A percentile compares a stretch with the other conserved stretches of the same genome.
Evolutionary conservation across 2,113 vertebrate genomes (phyloP).

Genomic region (Calidris pygmaea): DNA sequence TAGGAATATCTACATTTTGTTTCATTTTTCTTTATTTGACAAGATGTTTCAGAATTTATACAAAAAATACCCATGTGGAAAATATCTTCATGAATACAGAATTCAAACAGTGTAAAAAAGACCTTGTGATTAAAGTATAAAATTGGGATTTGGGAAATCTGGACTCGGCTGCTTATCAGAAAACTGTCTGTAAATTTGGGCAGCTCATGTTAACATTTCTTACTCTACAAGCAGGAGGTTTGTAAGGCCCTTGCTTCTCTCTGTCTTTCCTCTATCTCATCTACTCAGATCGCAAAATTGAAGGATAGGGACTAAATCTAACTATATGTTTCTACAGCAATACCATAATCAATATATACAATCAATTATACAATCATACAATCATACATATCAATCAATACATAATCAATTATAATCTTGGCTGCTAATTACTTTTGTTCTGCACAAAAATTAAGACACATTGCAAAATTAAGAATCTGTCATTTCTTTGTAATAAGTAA

Average conservation of each 20-base stretch:
- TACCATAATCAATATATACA: not conserved
- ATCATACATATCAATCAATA: too few species aligned
- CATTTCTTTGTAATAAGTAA: not conserved
- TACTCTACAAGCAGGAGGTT: not conserved
- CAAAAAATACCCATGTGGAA: not conserved
- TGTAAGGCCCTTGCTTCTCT: not conserved
- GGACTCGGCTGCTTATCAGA: not conserved
- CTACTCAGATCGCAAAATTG: not conserved
- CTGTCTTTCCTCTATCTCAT: not conserved
- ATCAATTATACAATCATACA: too few species aligned
- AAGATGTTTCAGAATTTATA: not conserved
- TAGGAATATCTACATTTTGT: not conserved
- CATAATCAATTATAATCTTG: not conserved
- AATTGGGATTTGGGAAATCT: not conserved
- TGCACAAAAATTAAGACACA: not conserved
- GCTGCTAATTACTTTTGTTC: not conserved
- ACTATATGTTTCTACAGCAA: not conserved
- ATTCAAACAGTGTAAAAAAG: not conserved
- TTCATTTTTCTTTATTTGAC: not conserved
- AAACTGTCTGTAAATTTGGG: not conserved
- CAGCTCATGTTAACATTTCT: accelerated
- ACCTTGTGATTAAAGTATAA: not conserved
- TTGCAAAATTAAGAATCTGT: not conserved
- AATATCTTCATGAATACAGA: not conserved
- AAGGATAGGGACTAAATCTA: not conserved